Percentiles rank a stretch among this genome's conserved stretches.
Conservation (phyloP, 2,888 invertebrate species). For the Scaptomyza tumidula region DNA sequence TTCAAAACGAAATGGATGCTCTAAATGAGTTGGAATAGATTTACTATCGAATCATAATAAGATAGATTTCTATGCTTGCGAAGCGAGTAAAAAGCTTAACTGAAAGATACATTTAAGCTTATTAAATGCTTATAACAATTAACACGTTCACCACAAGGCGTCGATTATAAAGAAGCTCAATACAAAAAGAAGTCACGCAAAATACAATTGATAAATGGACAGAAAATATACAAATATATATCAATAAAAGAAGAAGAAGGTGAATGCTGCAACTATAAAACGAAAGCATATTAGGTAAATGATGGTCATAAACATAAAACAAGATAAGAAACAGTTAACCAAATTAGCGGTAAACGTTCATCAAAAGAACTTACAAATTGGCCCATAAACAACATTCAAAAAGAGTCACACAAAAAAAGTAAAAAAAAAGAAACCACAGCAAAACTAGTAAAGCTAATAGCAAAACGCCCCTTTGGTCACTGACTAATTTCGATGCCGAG, state of each 20-base stretch:
- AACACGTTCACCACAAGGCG: slow-evolving; percentile 43
- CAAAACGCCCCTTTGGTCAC: slow-evolving; percentile 56
- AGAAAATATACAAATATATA: slow-evolving; percentile 21
- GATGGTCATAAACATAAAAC: slow-evolving; percentile 32
- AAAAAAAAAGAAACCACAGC: slow-evolving; percentile 30
- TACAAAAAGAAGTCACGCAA: slow-evolving; percentile 23
- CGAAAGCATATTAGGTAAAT: slow-evolving; percentile 44
- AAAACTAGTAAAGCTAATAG: slow-evolving; percentile 55
- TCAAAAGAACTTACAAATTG: slow-evolving; percentile 56
- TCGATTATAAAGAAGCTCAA: slow-evolving; percentile 7
- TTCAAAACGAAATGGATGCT: slow-evolving; percentile 19
- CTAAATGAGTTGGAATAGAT: slow-evolving; percentile 6
- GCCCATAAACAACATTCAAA: slow-evolving; percentile 44
- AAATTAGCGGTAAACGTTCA: slow-evolving; percentile 36
- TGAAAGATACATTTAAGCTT: slow-evolving; percentile 7
- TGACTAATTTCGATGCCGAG: slow-evolving; percentile 68
- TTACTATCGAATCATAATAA: too few species aligned
- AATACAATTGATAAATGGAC: slow-evolving; percentile 20
- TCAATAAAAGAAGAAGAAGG: neutral
- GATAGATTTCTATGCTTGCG: too few species aligned
- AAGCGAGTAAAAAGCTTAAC: neutral
- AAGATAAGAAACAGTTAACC: slow-evolving; percentile 11
- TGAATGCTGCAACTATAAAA: slow-evolving; percentile 14
- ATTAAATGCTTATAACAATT: slow-evolving; percentile 44
- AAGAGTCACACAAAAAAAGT: slow-evolving; percentile 38